Evolutionary conservation across 2,113 vertebrate species (phyloP).

Genomic region (Tyto alba): DNA sequence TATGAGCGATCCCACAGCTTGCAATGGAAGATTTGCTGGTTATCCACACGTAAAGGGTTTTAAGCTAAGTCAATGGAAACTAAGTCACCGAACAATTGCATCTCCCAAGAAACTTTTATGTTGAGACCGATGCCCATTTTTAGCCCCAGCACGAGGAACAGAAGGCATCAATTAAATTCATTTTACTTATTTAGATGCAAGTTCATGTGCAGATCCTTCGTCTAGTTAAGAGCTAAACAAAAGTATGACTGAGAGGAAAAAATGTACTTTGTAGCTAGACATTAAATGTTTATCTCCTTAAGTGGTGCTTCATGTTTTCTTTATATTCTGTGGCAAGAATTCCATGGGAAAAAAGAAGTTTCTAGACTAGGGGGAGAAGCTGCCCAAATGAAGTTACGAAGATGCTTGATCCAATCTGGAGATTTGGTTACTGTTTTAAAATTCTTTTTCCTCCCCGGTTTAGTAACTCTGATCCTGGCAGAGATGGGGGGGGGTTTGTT

Average conservation of each 20-base stretch:
- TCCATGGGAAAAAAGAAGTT: neutral
- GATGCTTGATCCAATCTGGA: neutral
- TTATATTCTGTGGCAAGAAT: neutral
- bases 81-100: neutral
- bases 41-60: neutral
- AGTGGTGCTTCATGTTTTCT: neutral
- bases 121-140: neutral
- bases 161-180: neutral
- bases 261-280: neutral
- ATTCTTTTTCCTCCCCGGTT: neutral
- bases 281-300: neutral
- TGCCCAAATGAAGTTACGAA: neutral
- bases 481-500: neutral
- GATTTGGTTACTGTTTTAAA: slow-evolving; percentile 12
- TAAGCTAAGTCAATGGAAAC: neutral
- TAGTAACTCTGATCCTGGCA: slow-evolving; percentile 1
- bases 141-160: neutral
- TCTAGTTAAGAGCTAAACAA: neutral
- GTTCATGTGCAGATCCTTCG: neutral
- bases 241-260: neutral
- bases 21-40: neutral
- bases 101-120: neutral
- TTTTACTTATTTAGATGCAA: neutral
- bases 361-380: neutral
- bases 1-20: neutral